These are phyloP conservation scores for Hyposoter didymator DNA, from an alignment of 2,888 invertebrate genomes.

Conservation along the genomic window DNA sequence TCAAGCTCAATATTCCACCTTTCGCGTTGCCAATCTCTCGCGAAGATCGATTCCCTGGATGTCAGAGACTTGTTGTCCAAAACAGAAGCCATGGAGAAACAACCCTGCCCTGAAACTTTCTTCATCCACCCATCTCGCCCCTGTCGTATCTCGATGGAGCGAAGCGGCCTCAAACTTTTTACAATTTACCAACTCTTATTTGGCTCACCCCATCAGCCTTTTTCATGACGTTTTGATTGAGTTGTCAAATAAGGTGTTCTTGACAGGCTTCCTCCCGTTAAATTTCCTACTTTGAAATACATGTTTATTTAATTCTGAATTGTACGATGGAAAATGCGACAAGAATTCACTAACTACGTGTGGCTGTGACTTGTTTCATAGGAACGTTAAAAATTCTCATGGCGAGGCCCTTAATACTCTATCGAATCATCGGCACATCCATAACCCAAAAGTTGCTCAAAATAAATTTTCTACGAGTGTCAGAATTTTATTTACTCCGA, in stretches of 20 bases:
- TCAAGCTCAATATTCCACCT: background rate
- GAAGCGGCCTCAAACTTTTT: conserved; percentile 46
- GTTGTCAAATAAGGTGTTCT: conserved; percentile 58
- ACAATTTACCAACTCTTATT: conserved; percentile 45
- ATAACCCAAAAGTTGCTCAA: too few species aligned
- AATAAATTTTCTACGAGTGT: too few species aligned
- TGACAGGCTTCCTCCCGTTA: background rate
- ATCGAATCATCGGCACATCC: too few species aligned
- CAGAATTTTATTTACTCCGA: background rate
- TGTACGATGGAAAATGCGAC: background rate
- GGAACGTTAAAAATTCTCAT: background rate
- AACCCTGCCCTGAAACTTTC: conserved; percentile 64
- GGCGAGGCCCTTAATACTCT: background rate
- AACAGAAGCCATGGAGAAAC: conserved; percentile 54
- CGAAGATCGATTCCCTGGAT: conserved; percentile 49
- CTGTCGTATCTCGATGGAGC: conserved; percentile 8
- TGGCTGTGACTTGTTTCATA: background rate
- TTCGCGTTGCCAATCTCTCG: background rate
- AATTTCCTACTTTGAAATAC: conserved; percentile 9
- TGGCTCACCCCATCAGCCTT: conserved; percentile 10
- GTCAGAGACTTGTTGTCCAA: conserved; percentile 57
- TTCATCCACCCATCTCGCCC: conserved; percentile 55
- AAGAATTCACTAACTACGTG: background rate
- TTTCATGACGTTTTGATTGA: conserved; percentile 69
- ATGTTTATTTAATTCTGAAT: background rate